phyloP scores from a whole-genome alignment of 2,113 vertebrate species.

The Chunga burmeisteri region DNA sequence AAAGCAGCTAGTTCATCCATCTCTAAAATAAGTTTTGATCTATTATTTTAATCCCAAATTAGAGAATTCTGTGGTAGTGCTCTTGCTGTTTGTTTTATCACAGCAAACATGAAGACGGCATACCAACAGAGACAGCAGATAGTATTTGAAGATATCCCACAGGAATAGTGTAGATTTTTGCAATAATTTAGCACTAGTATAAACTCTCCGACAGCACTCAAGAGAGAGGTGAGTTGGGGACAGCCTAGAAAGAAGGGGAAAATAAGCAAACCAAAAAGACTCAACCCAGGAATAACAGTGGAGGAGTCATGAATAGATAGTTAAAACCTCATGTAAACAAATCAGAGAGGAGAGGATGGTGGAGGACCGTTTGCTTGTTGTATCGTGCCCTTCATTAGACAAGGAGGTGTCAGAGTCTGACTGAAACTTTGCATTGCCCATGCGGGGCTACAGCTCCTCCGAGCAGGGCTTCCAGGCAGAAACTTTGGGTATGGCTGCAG shows the following conservation, averaged over 20 bases:
- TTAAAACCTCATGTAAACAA: not conserved
- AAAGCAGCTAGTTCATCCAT: not conserved
- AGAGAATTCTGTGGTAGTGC: not conserved
- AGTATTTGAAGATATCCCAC: constrained; percentile 28
- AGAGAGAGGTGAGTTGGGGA: constrained; percentile 2
- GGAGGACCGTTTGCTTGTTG: fast-evolving
- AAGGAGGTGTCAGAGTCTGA: not conserved
- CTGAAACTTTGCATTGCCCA: not conserved
- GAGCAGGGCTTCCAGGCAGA: not conserved
- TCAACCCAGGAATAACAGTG: not conserved
- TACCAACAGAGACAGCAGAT: not conserved
- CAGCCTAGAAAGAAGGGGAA: not conserved
- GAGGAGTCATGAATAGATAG: not conserved
- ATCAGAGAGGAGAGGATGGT: not conserved
- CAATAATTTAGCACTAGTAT: not conserved
- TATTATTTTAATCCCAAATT: constrained; percentile 32
- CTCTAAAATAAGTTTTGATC: not conserved
- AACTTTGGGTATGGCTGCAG: not conserved
- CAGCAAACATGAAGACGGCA: not conserved
- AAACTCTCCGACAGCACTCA: not conserved
- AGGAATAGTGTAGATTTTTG: not conserved
- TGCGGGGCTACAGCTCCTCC: not conserved
- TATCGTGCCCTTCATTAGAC: not conserved
- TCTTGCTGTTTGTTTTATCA: constrained; percentile 36
- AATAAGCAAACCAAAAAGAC: constrained; percentile 12